Evolutionary conservation across 2,797 vertebrate species (phyloP).

Genomic region (Todus mexicanus): DNA sequence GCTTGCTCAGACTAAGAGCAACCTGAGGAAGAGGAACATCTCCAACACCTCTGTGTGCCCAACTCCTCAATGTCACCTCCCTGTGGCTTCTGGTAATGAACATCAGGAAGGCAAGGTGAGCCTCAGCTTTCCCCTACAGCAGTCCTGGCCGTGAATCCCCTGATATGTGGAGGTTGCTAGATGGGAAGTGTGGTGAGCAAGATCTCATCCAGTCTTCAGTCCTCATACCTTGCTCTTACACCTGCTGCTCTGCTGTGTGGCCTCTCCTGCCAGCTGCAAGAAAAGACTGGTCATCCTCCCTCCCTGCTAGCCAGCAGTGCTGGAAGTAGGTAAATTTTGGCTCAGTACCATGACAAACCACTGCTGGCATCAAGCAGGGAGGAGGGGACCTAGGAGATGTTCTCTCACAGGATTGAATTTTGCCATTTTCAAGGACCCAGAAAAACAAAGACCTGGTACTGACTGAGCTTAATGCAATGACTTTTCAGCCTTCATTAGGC

Average conservation of each 20-base stretch:
- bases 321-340: neutral
- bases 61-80: neutral
- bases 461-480: neutral
- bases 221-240: neutral
- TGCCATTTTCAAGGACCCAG: neutral
- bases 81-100: neutral
- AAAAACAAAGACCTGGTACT: neutral
- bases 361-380: neutral
- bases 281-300: neutral
- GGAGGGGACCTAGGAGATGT: neutral
- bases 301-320: neutral
- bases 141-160: neutral
- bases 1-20: neutral
- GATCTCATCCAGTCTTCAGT: neutral
- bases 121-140: fast-evolving
- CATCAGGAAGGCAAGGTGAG: neutral
- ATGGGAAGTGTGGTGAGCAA: neutral
- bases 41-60: neutral
- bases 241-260: neutral
- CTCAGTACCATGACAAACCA: neutral
- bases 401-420: neutral
- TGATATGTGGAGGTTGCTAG: neutral
- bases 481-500: neutral
- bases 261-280: neutral
- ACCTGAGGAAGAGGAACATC: neutral